phyloP scores from a whole-genome alignment of 1,140 invertebrate species.

The Cydia amplana region DNA sequence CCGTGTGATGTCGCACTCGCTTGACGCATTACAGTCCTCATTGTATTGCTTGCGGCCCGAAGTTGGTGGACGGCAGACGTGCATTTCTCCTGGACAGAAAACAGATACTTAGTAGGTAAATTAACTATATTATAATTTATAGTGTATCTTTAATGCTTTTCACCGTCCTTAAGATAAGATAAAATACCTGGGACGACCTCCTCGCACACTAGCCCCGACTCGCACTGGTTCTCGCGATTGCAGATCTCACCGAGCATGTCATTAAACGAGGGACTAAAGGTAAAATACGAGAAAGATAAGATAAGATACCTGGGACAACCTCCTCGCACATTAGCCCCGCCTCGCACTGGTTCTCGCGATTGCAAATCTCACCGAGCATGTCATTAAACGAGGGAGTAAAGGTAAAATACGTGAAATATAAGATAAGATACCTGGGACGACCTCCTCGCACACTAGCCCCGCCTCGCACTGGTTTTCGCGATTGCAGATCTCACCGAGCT shows the following conservation, averaged over 20 bases:
- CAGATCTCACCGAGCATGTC: conserved; percentile 66
- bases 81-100: conserved; percentile 79
- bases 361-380: no score
- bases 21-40: conserved; percentile 90
- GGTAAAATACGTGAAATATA: no score
- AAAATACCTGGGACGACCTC: conserved; percentile 64
- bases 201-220: conserved; percentile 69
- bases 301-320: conserved; percentile 60
- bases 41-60: conserved; percentile 90
- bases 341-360: conserved; percentile 72
- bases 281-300: conserved; percentile 20
- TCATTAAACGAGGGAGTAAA: conserved; percentile 29
- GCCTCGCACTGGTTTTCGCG: conserved; percentile 72
- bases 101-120: background rate
- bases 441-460: conserved; percentile 69
- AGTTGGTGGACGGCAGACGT: conserved; percentile 88
- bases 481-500: conserved; percentile 69
- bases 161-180: no score
- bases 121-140: background rate
- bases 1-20: conserved; percentile 91
- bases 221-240: conserved; percentile 70
- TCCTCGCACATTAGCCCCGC: conserved; percentile 70
- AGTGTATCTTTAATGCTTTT: no score
- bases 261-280: no score
- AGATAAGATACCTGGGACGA: conserved; percentile 57